A percentile compares a stretch with the other conserved stretches of the same genome.
phyloP scores from a whole-genome alignment of 1,140 invertebrate genomes.

The Sarcophaga bullata region DNA sequence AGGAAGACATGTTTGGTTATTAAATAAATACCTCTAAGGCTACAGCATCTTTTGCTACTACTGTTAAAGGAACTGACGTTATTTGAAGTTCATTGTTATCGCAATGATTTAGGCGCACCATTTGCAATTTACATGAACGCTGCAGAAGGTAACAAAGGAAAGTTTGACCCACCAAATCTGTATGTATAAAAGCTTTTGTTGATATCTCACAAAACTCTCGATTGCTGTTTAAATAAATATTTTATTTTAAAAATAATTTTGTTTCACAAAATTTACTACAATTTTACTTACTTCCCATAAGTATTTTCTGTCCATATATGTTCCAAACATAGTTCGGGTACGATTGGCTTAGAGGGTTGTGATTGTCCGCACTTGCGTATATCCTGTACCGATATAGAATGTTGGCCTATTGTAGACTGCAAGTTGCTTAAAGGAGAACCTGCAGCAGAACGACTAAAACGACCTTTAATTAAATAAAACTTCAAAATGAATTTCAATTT shows the following conservation, averaged over 20 bases:
- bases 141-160: slow-evolving; percentile 85
- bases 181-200: slow-evolving; percentile 82
- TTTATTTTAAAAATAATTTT: background rate
- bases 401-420: slow-evolving; percentile 56
- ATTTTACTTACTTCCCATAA: slow-evolving; percentile 63
- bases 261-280: background rate
- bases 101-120: slow-evolving; percentile 80
- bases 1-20: background rate
- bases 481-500: background rate
- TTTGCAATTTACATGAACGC: slow-evolving; percentile 73
- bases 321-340: slow-evolving; percentile 87
- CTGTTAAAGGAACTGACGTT: slow-evolving; percentile 77
- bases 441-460: slow-evolving; percentile 51
- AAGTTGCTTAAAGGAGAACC: slow-evolving; percentile 57
- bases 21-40: slow-evolving; percentile 72
- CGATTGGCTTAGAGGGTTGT: slow-evolving; percentile 75
- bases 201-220: slow-evolving; percentile 69
- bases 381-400: slow-evolving; percentile 60
- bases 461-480: background rate
- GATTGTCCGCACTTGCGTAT: slow-evolving; percentile 56
- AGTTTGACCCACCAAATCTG: slow-evolving; percentile 83
- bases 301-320: slow-evolving; percentile 86
- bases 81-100: slow-evolving; percentile 71
- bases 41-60: slow-evolving; percentile 86
- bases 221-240: slow-evolving; percentile 50